A percentile compares a stretch with the other conserved stretches of the same genome.
Conservation (phyloP, 2,888 invertebrate genomes). For the Mythimna impura region DNA sequence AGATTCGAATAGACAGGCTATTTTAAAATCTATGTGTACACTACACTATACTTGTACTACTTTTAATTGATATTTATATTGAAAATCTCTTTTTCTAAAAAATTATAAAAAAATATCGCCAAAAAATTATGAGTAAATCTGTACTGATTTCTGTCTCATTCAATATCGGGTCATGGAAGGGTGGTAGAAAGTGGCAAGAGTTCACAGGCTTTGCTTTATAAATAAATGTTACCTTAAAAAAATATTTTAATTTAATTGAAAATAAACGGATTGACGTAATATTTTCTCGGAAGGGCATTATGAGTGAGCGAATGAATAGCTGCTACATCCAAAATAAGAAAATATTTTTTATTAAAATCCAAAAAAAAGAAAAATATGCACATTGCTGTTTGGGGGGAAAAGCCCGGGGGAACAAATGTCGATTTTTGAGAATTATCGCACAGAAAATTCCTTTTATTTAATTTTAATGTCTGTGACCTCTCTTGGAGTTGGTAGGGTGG, state of each 20-base stretch:
- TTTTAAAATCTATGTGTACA: constrained; percentile 69
- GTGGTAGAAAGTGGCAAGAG: constrained; percentile 70
- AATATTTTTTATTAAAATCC: constrained; percentile 37
- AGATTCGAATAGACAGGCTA: constrained; percentile 73
- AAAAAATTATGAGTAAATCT: constrained; percentile 73
- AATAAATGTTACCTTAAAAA: constrained; percentile 33
- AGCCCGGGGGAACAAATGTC: constrained; percentile 48
- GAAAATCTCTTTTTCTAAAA: constrained; percentile 67
- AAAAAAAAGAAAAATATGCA: constrained; percentile 36
- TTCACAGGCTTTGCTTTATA: constrained; percentile 67
- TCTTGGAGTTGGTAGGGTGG: constrained; percentile 66
- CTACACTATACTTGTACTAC: constrained; percentile 46
- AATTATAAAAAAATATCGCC: constrained; percentile 56
- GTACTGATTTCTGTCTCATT: constrained; percentile 75
- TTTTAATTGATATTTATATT: constrained; percentile 71
- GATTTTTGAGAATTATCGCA: constrained; percentile 71
- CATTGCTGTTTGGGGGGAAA: constrained; percentile 40
- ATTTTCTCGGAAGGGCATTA: constrained; percentile 56
- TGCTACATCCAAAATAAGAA: constrained; percentile 24
- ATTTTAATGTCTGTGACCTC: constrained; percentile 71
- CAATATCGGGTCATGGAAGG: constrained; percentile 67
- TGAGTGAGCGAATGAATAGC: constrained; percentile 56
- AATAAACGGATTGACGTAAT: constrained; percentile 40
- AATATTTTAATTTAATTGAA: constrained; percentile 42
- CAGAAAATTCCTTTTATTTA: constrained; percentile 61